A percentile compares a stretch with the other conserved stretches of the same genome.
phyloP scores from a whole-genome alignment of 2,888 invertebrate genomes.

The Sinotaia quadrata region DNA sequence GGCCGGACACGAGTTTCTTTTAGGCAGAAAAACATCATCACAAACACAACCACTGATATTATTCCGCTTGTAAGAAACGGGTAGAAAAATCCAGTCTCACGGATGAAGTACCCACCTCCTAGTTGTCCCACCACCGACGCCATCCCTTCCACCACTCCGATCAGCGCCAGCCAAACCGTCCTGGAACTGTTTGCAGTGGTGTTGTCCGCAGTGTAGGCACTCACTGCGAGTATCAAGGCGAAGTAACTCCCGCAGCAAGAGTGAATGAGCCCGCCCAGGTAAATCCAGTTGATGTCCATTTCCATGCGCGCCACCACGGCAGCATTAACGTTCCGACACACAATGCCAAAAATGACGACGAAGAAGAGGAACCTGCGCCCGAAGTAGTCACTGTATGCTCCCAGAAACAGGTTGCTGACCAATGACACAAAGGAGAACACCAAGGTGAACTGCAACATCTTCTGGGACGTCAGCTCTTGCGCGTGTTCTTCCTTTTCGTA shows the following conservation, averaged over 20 bases:
- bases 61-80: not conserved
- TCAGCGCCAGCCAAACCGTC: not conserved
- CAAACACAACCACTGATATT: not conserved
- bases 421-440: not conserved
- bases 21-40: not conserved
- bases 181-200: not conserved
- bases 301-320: not conserved
- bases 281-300: conserved; percentile 7
- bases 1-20: not conserved
- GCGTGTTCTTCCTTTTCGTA: not conserved
- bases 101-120: conserved; percentile 9
- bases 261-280: not conserved
- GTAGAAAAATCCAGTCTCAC: not conserved
- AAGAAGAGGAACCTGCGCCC: conserved; percentile 11
- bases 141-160: not conserved
- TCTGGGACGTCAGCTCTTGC: not conserved
- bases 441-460: not conserved
- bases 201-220: conserved; percentile 14
- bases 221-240: not conserved
- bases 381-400: conserved; percentile 13
- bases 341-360: not conserved
- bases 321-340: not conserved
- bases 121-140: not conserved
- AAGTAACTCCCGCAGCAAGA: not conserved
- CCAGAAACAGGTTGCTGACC: not conserved